phyloP scores from a whole-genome alignment of 2,113 vertebrate genomes.

The Istiophorus platypterus region DNA sequence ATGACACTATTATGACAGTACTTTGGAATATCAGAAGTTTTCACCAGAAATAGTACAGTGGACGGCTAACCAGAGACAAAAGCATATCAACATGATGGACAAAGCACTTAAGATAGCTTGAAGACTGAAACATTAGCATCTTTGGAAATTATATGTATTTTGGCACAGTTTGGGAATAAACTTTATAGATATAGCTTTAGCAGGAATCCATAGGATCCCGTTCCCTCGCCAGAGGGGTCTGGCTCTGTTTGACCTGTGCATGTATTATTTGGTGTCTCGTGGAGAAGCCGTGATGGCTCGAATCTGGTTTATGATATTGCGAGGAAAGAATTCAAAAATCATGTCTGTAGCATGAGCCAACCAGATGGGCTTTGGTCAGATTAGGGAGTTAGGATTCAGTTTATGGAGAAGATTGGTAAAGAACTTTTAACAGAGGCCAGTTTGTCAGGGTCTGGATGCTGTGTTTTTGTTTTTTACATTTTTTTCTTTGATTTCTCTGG shows the following conservation, averaged over 20 bases:
- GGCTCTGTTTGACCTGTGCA: neutral
- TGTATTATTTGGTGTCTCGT: neutral
- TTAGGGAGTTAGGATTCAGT: neutral
- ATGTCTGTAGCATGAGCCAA: neutral
- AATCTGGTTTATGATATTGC: neutral
- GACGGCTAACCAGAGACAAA: slow-evolving; percentile 1
- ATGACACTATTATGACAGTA: slow-evolving; percentile 1
- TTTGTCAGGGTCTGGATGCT: too few species aligned
- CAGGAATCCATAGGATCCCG: neutral
- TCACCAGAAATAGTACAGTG: neutral
- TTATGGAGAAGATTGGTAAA: too few species aligned
- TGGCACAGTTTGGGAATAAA: neutral
- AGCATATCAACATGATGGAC: neutral
- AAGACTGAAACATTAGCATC: neutral
- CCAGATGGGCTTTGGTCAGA: neutral
- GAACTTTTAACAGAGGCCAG: too few species aligned
- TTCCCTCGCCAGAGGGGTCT: neutral
- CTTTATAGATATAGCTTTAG: neutral
- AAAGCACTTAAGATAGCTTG: neutral
- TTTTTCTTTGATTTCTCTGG: too few species aligned
- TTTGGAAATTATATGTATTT: neutral
- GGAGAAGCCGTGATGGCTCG: neutral
- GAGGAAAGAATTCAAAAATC: neutral
- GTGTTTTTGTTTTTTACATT: too few species aligned
- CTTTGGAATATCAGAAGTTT: slow-evolving; percentile 11